A percentile compares a stretch with the other conserved stretches of the same genome.
Conservation (phyloP, 2,888 invertebrate species). For the Chymomyza amoena region DNA sequence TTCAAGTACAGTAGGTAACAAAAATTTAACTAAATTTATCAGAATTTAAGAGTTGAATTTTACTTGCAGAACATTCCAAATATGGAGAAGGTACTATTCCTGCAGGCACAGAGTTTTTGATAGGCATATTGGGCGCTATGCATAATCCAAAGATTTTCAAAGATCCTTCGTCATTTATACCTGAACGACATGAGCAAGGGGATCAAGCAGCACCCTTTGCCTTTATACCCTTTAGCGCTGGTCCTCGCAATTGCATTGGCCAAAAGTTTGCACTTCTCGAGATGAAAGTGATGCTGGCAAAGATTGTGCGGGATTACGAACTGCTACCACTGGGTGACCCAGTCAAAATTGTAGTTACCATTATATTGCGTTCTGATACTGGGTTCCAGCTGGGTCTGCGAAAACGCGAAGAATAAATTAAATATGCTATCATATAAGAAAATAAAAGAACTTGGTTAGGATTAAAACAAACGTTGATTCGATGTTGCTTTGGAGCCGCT, state of each 20-base stretch:
- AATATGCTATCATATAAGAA: too few relatives aligned
- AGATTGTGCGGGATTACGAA: constrained; percentile 60
- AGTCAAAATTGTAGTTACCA: constrained; percentile 51
- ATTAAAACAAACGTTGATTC: too few relatives aligned
- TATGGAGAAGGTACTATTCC: constrained; percentile 62
- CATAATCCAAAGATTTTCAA: constrained; percentile 40
- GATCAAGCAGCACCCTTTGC: constrained; percentile 49
- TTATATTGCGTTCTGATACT: constrained; percentile 62
- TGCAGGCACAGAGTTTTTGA: constrained; percentile 55
- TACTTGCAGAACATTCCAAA: constrained; percentile 41
- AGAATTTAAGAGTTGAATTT: background rate
- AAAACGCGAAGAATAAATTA: background rate
- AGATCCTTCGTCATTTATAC: constrained; percentile 58
- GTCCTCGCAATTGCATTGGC: constrained; percentile 79
- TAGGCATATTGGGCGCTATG: constrained; percentile 53
- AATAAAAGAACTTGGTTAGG: too few relatives aligned
- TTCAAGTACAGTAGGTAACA: background rate
- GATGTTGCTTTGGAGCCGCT: too few relatives aligned
- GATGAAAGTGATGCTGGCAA: constrained; percentile 64
- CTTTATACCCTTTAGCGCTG: constrained; percentile 73
- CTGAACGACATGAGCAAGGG: constrained; percentile 56
- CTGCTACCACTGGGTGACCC: constrained; percentile 63
- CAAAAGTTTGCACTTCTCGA: constrained; percentile 72
- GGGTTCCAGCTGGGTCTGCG: constrained; percentile 67
- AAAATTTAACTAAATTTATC: too few relatives aligned